Base-by-base conservation (phyloP, 2,113 vertebrate genomes). In the Maccullochella peelii region DNA sequence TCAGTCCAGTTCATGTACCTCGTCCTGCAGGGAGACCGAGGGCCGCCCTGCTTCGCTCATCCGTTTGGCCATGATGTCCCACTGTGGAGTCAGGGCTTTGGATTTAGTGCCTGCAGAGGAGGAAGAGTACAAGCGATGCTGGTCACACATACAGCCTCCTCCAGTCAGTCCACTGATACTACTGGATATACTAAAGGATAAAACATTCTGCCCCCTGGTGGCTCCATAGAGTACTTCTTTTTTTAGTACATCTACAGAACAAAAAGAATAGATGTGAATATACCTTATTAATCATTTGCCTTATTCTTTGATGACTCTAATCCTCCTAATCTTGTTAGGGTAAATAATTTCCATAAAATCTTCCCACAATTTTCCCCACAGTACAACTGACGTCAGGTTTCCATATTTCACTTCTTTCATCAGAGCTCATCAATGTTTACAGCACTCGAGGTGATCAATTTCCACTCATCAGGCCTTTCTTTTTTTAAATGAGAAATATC, bases 41-140 rank as follows among this genome's bases (percentile, higher is more conserved):
- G 96, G 90, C 86, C 97, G 94, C 87, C 94, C 78, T 86, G 96
- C 93, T 92, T 97, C 96, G 92, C 96, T 93, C 95, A 96, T 91
- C 91, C 97, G 96, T 96, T 99, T 98, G 96, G 97, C 94, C 97
- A 98, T 86, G 95, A 97, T 98, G 95, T 99, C 96, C 98, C 98
- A 92, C 97, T 99, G 97, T 93, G 97, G 95, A 95, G 94, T 87
- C 87, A 95, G 80, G 92, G 91, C 94, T 96, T 99, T 97, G 95
- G 97, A 95, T 95, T 99, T 98, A 94, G 96, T 96, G 95, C 97
- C 98, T 99, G 73, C 57, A 0, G 67, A 91, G 79, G 61, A 91
- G 15, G 42, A 71, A 84, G 83, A 87, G 54, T 36, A 71, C 27
- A 62, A 73, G 36, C n/a, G 4, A 30, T 21, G 44, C 8, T 77